Evolutionary conservation across 2,113 vertebrate species (phyloP).

Genomic region (Fukomys damarensis): DNA sequence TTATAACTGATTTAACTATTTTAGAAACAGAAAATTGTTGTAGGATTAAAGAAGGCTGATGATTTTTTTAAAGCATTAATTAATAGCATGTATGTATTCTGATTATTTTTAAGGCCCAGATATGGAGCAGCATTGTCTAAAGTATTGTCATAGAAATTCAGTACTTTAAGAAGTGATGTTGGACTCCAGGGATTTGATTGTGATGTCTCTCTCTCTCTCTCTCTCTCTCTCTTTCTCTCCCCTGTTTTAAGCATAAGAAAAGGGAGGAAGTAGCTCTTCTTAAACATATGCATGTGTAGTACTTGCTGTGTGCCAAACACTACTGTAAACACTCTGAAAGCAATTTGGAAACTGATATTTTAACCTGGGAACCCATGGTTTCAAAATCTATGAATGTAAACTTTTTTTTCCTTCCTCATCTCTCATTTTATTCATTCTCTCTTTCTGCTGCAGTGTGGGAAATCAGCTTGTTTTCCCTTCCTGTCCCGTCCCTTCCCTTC

Average conservation of each 20-base stretch:
- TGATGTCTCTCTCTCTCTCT: background rate
- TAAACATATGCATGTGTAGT: background rate
- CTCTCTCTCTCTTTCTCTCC: too few relatives aligned
- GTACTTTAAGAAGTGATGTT: background rate
- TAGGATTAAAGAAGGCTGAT: background rate
- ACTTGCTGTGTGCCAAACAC: background rate
- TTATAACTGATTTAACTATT: background rate
- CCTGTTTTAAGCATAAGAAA: slow-evolving; percentile 3
- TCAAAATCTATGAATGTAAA: background rate
- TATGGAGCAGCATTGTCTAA: background rate
- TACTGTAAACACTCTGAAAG: background rate
- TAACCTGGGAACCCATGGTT: background rate
- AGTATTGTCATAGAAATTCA: background rate
- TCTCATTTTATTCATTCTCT: background rate
- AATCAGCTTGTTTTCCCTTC: background rate
- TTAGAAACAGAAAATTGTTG: background rate
- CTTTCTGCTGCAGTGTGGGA: background rate
- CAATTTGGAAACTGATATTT: background rate
- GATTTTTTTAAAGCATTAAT: background rate
- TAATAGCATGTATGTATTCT: background rate
- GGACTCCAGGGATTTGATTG: background rate
- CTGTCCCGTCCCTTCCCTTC: background rate
- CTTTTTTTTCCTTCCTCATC: background rate
- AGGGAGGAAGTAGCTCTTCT: background rate
- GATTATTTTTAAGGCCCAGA: background rate